These are phyloP conservation scores for Cotesia congregata DNA, from an alignment of 2,888 invertebrate genomes.

Conservation along the genomic window DNA sequence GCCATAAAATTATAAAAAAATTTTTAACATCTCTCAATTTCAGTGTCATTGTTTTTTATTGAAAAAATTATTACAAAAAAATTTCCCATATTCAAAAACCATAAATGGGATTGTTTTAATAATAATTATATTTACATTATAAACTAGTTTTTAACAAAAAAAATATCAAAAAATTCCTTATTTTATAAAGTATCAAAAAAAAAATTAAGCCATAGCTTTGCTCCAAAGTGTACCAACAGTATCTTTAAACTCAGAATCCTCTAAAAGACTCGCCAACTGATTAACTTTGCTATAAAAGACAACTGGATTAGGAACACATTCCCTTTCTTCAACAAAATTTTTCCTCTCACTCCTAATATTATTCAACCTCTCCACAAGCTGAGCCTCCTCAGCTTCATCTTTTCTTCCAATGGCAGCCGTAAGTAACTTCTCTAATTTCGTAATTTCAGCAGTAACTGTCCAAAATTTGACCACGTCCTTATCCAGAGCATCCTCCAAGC, in stretches of 20 bases:
- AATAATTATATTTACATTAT: no score
- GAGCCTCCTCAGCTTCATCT: constrained; percentile 38
- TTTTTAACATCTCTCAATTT: no score
- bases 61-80: no score
- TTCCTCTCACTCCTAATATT: constrained; percentile 54
- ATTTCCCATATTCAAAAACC: no score
- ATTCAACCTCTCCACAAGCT: constrained; percentile 52
- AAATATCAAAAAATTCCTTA: no score
- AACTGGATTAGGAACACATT: constrained; percentile 62
- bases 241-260: constrained; percentile 44
- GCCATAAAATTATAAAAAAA: no score
- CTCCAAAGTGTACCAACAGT: constrained; percentile 51
- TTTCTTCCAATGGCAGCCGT: not conserved
- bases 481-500: constrained; percentile 55
- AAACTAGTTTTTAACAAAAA: no score
- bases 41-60: no score
- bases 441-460: constrained; percentile 53
- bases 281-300: constrained; percentile 54
- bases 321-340: constrained; percentile 54
- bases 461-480: constrained; percentile 54
- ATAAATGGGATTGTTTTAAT: no score
- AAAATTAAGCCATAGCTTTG: constrained; percentile 37
- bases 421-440: constrained; percentile 55
- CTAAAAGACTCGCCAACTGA: constrained; percentile 51
- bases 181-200: no score